Evolutionary conservation across 64 coral and sea anemone genomes (phyloP), one percentile per base, ranked within the genome.

Genomic region (Acropora tenuis): DNA sequence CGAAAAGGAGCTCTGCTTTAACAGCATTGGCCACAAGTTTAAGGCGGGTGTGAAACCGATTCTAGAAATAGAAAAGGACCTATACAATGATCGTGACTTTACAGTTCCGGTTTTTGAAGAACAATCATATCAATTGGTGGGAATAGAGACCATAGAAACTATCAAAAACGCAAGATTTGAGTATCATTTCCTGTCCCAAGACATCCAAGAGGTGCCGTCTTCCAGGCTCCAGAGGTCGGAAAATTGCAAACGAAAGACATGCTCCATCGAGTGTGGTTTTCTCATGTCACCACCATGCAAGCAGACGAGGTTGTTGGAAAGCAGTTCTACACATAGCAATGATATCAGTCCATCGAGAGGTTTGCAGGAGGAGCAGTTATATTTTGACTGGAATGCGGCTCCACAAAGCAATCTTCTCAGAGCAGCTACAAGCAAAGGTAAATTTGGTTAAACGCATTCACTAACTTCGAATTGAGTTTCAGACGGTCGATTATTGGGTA

Each of bases 381-480:
- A 72, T n/a, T n/a, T 85, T 71, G 43, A 71, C 10, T 85, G 82
- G 82, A 72, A 85, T 30, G 63, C n/a, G n/a, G n/a, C n/a, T n/a
- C n/a, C 65, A 45, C 17, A 12, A 6, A 43, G 82, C 13, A 15
- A 49, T 1, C 72, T 66, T 44, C 41, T 66, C 41, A 61, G 46
- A 40, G 65, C 48, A 17, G 9, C n/a, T 4, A 46, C 5, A 18
- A 85, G 72, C 46, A 85, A 85, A 50, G 82, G 82, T 85, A 49
- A 72, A n/a, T n/a, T n/a, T n/a, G n/a, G n/a, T n/a, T n/a, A n/a
- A n/a, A n/a, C n/a, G n/a, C n/a, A n/a, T n/a, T n/a, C n/a, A n/a
- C n/a, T n/a, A n/a, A n/a, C n/a, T n/a, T n/a, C n/a, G n/a, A n/a
- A n/a, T n/a, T n/a, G n/a, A n/a, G n/a, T n/a, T n/a, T n/a, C n/a